Evolutionary conservation across 2,888 invertebrate genomes (phyloP), one percentile per base, ranked within the genome.

Genomic region (Calameuta pallipes): DNA sequence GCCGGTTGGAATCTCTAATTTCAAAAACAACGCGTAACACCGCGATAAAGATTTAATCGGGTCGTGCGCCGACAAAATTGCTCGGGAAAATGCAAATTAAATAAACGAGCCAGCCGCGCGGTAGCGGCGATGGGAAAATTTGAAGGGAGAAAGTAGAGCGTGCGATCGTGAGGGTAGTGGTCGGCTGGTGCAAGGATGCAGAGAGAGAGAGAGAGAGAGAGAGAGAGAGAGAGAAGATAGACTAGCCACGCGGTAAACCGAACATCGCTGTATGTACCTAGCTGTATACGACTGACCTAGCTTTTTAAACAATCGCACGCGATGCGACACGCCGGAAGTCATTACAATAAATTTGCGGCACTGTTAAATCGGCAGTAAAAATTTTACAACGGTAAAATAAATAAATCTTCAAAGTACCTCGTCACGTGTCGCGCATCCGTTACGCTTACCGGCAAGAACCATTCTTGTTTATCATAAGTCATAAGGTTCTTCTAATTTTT

Each of bases 1-100:
- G 74, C 36, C 34, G 74, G 6, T 34, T 34, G 74, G 13, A 23
- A 35, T 34, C 74, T 35, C 74, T 74, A 74, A 74, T 74, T 74
- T 74, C 36, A 74, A 74, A 74, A 74, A 74, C 74, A 74, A 35
- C 13, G 34, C 33, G 74, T 74, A 74, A 74, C 74, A 13, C 35
- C 35, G 74, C 74, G 74, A 74, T 74, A 74, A 74, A 74, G 35
- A 31, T 74, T 74, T 74, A 34, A 74, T 74, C 74, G 74, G 74
- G n/a, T 33, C 35, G 74, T 23, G 35, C 74, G 35, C 74, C 12
- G 35, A 31, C 36, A 74, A 74, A 74, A 74, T 74, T 74, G 71
- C 71, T 71, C 71, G 31, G 71, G 71, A 33, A 71, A 71, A 71
- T 71, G 71, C 74, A 74, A 74, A 74, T 74, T 74, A 74, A 74